phyloP scores from a whole-genome alignment of 2,113 vertebrate genomes.

The Gadus macrocephalus region DNA sequence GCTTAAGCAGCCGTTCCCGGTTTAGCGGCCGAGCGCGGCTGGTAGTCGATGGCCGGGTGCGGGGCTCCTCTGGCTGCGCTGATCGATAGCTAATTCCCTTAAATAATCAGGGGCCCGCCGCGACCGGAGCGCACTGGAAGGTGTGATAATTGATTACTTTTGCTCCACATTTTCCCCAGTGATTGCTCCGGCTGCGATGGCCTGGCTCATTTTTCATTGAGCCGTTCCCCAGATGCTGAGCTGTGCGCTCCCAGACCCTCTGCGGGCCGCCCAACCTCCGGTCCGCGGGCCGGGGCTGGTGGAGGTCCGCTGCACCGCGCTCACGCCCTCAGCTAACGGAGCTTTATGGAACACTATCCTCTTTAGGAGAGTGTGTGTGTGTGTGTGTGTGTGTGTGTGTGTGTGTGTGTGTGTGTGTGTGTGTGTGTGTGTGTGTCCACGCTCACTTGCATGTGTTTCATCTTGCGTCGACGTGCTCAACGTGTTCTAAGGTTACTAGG shows the following conservation, averaged over 20 bases:
- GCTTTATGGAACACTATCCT: neutral
- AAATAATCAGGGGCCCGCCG: constrained; percentile 67
- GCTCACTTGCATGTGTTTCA: neutral
- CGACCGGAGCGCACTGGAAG: constrained; percentile 51
- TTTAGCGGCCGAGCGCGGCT: constrained; percentile 14
- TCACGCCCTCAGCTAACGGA: constrained; percentile 20
- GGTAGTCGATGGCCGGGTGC: constrained; percentile 27
- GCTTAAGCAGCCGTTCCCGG: constrained; percentile 26
- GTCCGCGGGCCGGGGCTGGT: constrained; percentile 19
- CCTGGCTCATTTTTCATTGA: constrained; percentile 57
- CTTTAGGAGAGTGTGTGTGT: neutral
- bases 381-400: constrained; percentile 10
- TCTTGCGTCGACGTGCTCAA: neutral
- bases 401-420: constrained; percentile 21
- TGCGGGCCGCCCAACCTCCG: constrained; percentile 17
- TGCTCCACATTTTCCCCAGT: constrained; percentile 57
- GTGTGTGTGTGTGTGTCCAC: neutral
- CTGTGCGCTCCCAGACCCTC: constrained; percentile 38
- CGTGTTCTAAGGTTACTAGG: neutral
- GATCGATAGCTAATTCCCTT: constrained; percentile 75
- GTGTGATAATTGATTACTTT: constrained; percentile 68
- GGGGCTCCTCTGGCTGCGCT: constrained; percentile 60
- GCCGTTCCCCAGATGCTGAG: constrained; percentile 54
- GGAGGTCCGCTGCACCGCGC: constrained; percentile 3
- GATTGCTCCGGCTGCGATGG: constrained; percentile 38